These are phyloP conservation scores for Halictus quadricinctus DNA, from an alignment of 2,888 invertebrate genomes.

Conservation along the genomic window DNA sequence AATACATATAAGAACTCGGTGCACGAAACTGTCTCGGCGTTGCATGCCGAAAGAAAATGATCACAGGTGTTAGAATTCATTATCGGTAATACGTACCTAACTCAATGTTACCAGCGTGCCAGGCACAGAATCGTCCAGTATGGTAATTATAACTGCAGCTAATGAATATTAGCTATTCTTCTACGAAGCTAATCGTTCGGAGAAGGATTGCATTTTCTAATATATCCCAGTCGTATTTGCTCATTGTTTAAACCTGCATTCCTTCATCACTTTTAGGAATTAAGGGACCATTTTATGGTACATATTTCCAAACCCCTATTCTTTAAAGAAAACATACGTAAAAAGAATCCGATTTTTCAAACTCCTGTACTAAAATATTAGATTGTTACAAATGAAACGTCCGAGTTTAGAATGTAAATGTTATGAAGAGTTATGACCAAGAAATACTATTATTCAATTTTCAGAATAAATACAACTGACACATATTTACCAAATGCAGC, in stretches of 20 bases:
- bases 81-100: background rate
- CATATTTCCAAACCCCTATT: background rate
- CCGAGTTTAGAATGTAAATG: no score
- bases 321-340: background rate
- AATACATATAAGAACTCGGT: background rate
- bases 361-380: background rate
- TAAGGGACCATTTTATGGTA: background rate
- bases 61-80: background rate
- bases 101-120: background rate
- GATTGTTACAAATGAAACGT: background rate
- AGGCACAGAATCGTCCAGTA: background rate
- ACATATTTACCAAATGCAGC: no score
- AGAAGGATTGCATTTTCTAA: conserved; percentile 5
- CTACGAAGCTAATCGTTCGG: background rate
- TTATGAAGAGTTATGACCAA: background rate
- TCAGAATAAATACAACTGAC: no score
- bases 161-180: background rate
- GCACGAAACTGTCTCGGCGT: background rate
- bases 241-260: background rate
- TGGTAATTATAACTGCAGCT: background rate
- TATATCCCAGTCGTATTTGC: background rate
- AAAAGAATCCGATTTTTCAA: no score
- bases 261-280: background rate
- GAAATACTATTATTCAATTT: background rate
- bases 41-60: background rate